phyloP scores from a whole-genome alignment of 2,113 vertebrate species.

The Halcyon senegalensis region DNA sequence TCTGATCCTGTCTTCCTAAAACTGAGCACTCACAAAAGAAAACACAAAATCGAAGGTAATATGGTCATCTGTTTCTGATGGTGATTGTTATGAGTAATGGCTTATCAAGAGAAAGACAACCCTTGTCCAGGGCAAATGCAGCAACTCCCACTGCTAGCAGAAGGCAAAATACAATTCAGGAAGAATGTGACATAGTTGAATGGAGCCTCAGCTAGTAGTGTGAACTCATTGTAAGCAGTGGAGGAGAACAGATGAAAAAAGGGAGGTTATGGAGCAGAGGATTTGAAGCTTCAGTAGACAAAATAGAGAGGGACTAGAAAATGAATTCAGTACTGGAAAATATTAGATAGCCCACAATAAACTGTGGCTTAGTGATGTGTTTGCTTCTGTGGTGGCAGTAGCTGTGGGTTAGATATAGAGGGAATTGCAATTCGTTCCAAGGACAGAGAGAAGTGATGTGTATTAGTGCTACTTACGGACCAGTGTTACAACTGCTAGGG shows the following conservation, averaged over 20 bases:
- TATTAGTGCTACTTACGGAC: background rate
- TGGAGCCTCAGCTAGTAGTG: background rate
- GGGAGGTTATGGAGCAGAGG: background rate
- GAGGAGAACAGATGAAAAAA: background rate
- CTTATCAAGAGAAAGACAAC: background rate
- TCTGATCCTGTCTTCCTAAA: background rate
- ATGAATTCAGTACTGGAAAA: background rate
- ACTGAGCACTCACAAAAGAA: background rate
- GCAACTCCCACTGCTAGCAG: background rate
- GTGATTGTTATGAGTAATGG: background rate
- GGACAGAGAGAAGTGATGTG: background rate
- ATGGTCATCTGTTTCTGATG: background rate
- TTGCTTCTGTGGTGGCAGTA: background rate
- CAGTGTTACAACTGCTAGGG: fast-evolving
- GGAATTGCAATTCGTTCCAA: background rate
- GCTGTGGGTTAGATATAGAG: background rate
- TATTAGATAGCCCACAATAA: background rate
- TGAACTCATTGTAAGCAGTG: background rate
- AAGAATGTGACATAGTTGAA: background rate
- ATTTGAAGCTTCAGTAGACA: background rate
- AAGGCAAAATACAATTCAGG: background rate
- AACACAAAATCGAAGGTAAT: background rate
- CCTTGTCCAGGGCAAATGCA: background rate
- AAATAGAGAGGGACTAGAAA: background rate
- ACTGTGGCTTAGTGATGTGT: background rate